Conservation (phyloP, 2,888 invertebrate species). For the Ditula angustiorana region DNA sequence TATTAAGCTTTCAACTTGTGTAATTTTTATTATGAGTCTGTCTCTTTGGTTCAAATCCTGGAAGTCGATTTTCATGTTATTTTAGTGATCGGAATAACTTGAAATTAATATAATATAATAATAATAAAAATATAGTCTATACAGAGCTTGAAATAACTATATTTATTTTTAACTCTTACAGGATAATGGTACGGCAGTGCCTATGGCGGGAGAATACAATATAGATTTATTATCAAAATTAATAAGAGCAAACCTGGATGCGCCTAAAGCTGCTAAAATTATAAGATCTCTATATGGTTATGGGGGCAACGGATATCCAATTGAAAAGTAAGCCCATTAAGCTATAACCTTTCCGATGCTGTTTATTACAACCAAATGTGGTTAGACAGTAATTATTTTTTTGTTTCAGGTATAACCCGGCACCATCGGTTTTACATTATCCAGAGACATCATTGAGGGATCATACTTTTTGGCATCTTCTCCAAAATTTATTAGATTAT, state of each 20-base stretch:
- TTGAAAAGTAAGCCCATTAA: conserved; percentile 57
- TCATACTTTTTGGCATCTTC: conserved; percentile 70
- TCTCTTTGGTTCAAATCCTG: too few relatives aligned
- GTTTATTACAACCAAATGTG: not conserved
- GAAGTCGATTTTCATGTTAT: too few relatives aligned
- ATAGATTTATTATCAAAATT: conserved; percentile 68
- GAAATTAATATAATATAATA: too few relatives aligned
- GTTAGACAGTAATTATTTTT: conserved; percentile 1
- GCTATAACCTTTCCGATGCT: not conserved
- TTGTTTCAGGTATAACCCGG: conserved; percentile 70
- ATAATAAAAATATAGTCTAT: too few relatives aligned
- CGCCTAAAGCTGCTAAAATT: conserved; percentile 63
- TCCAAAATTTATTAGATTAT: conserved; percentile 64
- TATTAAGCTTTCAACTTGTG: too few relatives aligned
- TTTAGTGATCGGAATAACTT: too few relatives aligned
- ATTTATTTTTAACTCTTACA: conserved; percentile 46
- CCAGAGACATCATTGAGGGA: conserved; percentile 75
- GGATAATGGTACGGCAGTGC: conserved; percentile 68
- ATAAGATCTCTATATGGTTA: conserved; percentile 69
- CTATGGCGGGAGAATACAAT: conserved; percentile 69
- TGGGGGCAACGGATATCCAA: conserved; percentile 61
- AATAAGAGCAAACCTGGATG: conserved; percentile 72
- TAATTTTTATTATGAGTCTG: too few relatives aligned
- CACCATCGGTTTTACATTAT: conserved; percentile 73
- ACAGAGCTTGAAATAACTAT: too few relatives aligned